These are phyloP conservation scores for Paracyclopina nana DNA, from an alignment of 1,140 invertebrate genomes.

Conservation along the genomic window DNA sequence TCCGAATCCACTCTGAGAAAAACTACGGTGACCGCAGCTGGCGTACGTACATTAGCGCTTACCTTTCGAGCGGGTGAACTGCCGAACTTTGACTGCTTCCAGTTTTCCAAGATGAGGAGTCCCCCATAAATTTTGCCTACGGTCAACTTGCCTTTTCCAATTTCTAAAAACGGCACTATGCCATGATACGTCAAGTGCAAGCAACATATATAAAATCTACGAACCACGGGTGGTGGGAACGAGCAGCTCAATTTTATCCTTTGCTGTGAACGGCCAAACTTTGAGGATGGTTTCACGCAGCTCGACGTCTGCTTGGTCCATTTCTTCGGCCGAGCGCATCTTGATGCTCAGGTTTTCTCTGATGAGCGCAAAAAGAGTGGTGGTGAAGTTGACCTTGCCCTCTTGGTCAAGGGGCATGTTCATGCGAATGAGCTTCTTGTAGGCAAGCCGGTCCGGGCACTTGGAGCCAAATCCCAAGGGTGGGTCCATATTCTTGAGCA, in stretches of 20 bases:
- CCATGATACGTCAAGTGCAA: background rate
- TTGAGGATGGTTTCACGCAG: constrained; percentile 83
- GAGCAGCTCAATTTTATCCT: constrained; percentile 84
- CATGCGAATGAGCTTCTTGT: constrained; percentile 97
- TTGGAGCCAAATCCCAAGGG: constrained; percentile 99
- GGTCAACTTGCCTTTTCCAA: constrained; percentile 68
- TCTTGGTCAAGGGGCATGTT: constrained; percentile 95
- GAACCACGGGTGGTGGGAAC: constrained; percentile 68
- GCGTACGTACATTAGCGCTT: too few species aligned
- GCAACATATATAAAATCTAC: constrained; percentile 1
- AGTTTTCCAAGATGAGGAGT: constrained; percentile 89
- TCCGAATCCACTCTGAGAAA: too few species aligned
- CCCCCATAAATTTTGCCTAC: constrained; percentile 98
- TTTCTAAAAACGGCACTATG: constrained; percentile 32
- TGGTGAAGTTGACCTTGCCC: constrained; percentile 91
- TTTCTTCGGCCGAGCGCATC: constrained; percentile 93
- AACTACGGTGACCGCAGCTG: too few species aligned
- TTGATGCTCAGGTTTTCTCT: constrained; percentile 96
- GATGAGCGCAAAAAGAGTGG: constrained; percentile 94
- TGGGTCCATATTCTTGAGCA: constrained; percentile 99
- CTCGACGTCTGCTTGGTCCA: constrained; percentile 96
- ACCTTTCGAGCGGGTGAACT: constrained; percentile 8
- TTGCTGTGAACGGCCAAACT: constrained; percentile 95
- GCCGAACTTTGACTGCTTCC: constrained; percentile 73
- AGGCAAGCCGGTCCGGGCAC: constrained; percentile 94